Percentiles rank a stretch among this genome's conserved stretches.
phyloP scores from a whole-genome alignment of 2,888 invertebrate genomes.

The Cyclophora punctaria region DNA sequence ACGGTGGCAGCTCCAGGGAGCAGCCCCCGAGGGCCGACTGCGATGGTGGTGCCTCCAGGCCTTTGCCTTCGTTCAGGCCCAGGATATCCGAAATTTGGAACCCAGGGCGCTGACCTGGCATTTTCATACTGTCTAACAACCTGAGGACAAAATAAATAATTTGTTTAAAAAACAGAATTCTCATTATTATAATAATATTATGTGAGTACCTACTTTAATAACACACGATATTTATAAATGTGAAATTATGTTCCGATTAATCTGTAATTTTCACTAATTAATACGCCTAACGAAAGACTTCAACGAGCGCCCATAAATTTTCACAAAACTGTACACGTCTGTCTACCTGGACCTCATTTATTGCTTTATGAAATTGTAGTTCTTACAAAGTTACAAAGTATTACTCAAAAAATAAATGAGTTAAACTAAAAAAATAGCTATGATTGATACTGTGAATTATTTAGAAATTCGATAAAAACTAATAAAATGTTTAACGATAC shows the following conservation, averaged over 20 bases:
- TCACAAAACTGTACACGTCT: neutral
- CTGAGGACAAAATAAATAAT: conserved; percentile 56
- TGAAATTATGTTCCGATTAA: too few species aligned
- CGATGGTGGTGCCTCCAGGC: conserved; percentile 51
- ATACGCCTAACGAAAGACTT: conserved; percentile 23
- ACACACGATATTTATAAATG: too few species aligned
- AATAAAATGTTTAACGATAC: conserved; percentile 1
- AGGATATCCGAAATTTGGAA: conserved; percentile 96
- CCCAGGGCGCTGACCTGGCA: conserved; percentile 85
- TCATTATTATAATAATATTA: neutral
- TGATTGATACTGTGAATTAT: too few species aligned
- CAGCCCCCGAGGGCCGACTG: conserved; percentile 41
- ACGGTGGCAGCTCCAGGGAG: conserved; percentile 53
- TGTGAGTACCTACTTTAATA: too few species aligned
- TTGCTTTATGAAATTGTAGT: too few species aligned
- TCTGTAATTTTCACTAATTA: neutral
- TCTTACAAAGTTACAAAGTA: too few species aligned
- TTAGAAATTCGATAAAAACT: too few species aligned
- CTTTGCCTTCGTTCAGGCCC: conserved; percentile 84
- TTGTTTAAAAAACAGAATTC: conserved; percentile 7
- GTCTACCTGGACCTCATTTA: too few species aligned
- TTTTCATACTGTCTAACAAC: conserved; percentile 87
- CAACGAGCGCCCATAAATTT: conserved; percentile 19
- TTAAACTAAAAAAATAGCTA: neutral
- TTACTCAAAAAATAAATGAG: neutral